phyloP scores from a whole-genome alignment of 1,140 invertebrate genomes.

The Panagrolaimus sp. region DNA sequence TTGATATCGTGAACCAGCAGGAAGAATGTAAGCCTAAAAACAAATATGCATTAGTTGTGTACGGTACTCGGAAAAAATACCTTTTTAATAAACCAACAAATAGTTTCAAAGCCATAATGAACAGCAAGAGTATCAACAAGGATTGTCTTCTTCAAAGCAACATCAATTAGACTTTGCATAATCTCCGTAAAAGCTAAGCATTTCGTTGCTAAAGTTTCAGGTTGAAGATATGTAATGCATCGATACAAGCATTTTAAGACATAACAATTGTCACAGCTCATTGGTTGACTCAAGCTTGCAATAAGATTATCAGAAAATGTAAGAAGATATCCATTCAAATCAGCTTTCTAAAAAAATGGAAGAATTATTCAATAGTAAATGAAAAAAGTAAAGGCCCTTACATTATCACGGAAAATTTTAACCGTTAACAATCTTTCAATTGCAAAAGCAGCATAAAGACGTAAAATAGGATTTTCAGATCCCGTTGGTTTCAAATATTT shows the following conservation, averaged over 20 bases:
- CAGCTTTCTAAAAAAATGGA: neutral
- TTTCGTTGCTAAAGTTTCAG: neutral
- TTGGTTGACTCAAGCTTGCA: neutral
- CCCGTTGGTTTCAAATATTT: neutral
- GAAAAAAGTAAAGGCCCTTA: no score
- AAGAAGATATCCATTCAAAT: neutral
- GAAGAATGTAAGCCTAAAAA: neutral
- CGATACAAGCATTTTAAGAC: constrained; percentile 11
- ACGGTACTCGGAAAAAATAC: no score
- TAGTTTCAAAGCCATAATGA: constrained; percentile 3
- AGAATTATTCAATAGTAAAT: no score
- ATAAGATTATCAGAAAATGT: constrained; percentile 4
- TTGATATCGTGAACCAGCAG: neutral
- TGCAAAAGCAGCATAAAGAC: neutral
- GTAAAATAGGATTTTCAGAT: neutral
- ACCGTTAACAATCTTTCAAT: neutral
- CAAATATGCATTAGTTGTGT: no score
- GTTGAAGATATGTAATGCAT: constrained; percentile 4
- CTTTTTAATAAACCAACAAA: neutral
- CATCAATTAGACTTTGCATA: neutral
- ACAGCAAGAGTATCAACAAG: neutral
- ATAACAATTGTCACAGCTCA: neutral
- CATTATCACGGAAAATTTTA: no score
- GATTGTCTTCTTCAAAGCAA: constrained; percentile 4
- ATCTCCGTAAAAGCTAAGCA: neutral